Evolutionary conservation across 2,113 vertebrate genomes (phyloP).

Genomic region (Bothrops jararaca): DNA sequence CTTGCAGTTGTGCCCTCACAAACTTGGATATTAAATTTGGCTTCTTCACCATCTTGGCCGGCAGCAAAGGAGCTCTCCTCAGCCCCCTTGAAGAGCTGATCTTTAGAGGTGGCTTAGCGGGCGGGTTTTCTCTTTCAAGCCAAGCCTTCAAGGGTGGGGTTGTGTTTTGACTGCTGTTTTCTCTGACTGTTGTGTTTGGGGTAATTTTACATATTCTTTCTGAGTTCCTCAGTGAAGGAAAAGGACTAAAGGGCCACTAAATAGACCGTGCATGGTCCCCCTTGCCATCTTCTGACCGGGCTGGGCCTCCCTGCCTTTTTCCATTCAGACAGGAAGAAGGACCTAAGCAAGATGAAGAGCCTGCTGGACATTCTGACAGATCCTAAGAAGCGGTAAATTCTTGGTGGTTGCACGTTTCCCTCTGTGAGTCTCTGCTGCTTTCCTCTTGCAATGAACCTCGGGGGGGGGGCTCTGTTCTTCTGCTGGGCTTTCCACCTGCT

Average conservation of each 20-base stretch:
- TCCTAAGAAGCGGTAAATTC: constrained; percentile 86
- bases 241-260: not conserved
- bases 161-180: not conserved
- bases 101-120: not conserved
- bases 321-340: constrained; percentile 90
- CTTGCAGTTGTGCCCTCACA: not conserved
- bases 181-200: not conserved
- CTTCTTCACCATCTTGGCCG: not conserved
- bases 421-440: not conserved
- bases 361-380: constrained; percentile 95
- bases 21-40: not conserved
- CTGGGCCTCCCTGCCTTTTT: not conserved
- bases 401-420: not conserved
- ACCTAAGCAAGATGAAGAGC: constrained; percentile 99
- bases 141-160: not conserved
- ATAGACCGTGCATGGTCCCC: not conserved
- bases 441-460: not conserved
- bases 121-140: not conserved
- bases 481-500: not conserved
- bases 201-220: not conserved
- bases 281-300: not conserved
- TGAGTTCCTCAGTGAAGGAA: not conserved
- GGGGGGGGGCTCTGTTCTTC: not conserved
- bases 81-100: not conserved
- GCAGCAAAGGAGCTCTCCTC: not conserved